phyloP scores from a whole-genome alignment of 2,888 invertebrate species.

The Chymomyza amoena region DNA sequence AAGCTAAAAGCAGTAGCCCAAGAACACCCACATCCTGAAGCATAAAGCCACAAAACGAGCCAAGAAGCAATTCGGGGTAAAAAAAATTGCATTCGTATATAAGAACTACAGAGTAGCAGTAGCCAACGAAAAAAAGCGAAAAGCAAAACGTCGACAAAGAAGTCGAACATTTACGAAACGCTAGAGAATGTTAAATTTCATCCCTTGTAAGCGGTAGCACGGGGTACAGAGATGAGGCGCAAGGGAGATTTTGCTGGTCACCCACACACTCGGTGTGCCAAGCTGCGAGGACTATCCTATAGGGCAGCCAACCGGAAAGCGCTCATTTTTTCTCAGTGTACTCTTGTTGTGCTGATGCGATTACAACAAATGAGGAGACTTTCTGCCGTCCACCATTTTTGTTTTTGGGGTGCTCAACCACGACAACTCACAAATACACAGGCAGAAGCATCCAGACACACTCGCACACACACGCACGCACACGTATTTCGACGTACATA shows the following conservation, averaged over 20 bases:
- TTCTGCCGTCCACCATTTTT: conserved; percentile 72
- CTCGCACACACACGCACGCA: conserved; percentile 41
- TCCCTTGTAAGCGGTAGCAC: conserved; percentile 54
- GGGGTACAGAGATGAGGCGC: conserved; percentile 16
- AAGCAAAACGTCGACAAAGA: conserved; percentile 67
- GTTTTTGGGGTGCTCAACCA: conserved; percentile 29
- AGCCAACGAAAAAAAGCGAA: conserved; percentile 27
- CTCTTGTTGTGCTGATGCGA: conserved; percentile 51
- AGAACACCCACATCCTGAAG: conserved; percentile 31
- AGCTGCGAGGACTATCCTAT: conserved; percentile 42
- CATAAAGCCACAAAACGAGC: conserved; percentile 48
- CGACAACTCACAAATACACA: conserved; percentile 24
- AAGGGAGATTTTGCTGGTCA: conserved; percentile 18
- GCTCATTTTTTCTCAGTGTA: conserved; percentile 70
- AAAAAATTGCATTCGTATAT: background rate
- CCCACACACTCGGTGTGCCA: conserved; percentile 16
- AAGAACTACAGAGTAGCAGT: background rate
- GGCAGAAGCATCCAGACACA: conserved; percentile 10
- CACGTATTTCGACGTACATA: conserved; percentile 55
- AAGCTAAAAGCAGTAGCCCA: conserved; percentile 73
- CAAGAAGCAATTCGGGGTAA: background rate
- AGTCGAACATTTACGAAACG: conserved; percentile 74
- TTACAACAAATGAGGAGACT: conserved; percentile 75
- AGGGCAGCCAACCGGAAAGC: conserved; percentile 77
- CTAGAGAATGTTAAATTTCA: conserved; percentile 73